Evolutionary conservation across 2,888 invertebrate species (phyloP), one percentile per base, ranked within the genome.

Genomic region (Glyphotaelius pellucidus): DNA sequence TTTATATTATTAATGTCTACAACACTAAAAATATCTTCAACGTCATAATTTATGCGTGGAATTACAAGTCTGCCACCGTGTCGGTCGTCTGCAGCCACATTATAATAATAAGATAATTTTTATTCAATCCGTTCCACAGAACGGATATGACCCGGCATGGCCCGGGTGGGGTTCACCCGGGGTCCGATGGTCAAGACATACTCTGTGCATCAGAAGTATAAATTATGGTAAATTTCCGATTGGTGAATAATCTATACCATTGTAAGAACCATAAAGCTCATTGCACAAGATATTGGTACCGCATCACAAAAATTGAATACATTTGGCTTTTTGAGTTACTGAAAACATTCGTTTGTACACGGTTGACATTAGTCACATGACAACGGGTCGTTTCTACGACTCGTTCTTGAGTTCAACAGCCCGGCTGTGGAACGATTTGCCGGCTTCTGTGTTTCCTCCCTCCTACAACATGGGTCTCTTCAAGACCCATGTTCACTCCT

Each of bases 41-140:
- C n/a, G n/a, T 0, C 67, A 67, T 67, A 25, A 67, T 67, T 19
- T 67, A 67, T 67, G 67, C 67, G 25, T 67, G 67, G 67, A 67
- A 67, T 67, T 67, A 67, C 25, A 67, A 67, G 67, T 67, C 67
- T n/a, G 67, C 67, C 52, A 67, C 25, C 25, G 67, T 67, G 19
- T 67, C 25, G 83, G 35, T 38, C 14, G 83, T 83, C 83, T 35
- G 35, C 35, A 83, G 83, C 35, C 83, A 83, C 35, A 83, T 83
- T 83, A 83, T 38, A 35, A 83, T 83, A 83, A 83, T 83, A 32
- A 35, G 35, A 83, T 38, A 83, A 32, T 83, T 83, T 83, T 83
- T 83, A 83, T 83, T 83, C 83, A 32, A 83, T 83, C 35, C 83
- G 25, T 83, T 83, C 83, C 83, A 83, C 35, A 12, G 31, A 83